Conservation (phyloP, 2,113 vertebrate species). For the Oreochromis tanganicae region DNA sequence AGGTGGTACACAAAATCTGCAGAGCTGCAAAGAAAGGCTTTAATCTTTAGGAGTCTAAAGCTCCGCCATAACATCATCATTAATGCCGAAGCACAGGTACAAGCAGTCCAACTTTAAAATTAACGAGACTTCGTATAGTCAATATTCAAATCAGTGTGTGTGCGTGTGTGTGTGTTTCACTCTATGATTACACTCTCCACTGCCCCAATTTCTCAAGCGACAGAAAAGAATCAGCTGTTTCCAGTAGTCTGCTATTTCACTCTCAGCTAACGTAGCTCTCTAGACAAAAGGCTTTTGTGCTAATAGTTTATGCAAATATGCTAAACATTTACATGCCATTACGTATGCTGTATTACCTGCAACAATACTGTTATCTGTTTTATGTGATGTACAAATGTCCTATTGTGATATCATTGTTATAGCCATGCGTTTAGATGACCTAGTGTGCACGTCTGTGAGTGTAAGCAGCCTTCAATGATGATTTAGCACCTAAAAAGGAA, state of each 20-base stretch:
- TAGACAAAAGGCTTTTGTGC: background rate
- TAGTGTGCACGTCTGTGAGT: background rate
- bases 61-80: slow-evolving; percentile 26
- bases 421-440: background rate
- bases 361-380: background rate
- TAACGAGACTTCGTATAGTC: background rate
- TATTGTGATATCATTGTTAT: background rate
- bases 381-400: background rate
- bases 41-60: slow-evolving; percentile 40
- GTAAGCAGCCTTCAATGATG: background rate
- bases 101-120: slow-evolving; percentile 5
- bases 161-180: background rate
- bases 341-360: background rate
- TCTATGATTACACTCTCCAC: background rate
- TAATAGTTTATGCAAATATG: background rate
- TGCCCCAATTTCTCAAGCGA: slow-evolving; percentile 36
- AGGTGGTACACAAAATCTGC: slow-evolving; percentile 36
- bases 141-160: background rate
- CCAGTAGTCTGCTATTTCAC: slow-evolving; percentile 35
- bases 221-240: slow-evolving; percentile 68
- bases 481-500: background rate
- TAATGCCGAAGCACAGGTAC: slow-evolving; percentile 12
- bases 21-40: slow-evolving; percentile 36
- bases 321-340: slow-evolving; percentile 10
- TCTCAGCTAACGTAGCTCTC: slow-evolving; percentile 57